Percentiles rank a stretch among this genome's conserved stretches.
phyloP scores from a whole-genome alignment of 2,797 vertebrate species.

The Amblyopsis hoosieri region DNA sequence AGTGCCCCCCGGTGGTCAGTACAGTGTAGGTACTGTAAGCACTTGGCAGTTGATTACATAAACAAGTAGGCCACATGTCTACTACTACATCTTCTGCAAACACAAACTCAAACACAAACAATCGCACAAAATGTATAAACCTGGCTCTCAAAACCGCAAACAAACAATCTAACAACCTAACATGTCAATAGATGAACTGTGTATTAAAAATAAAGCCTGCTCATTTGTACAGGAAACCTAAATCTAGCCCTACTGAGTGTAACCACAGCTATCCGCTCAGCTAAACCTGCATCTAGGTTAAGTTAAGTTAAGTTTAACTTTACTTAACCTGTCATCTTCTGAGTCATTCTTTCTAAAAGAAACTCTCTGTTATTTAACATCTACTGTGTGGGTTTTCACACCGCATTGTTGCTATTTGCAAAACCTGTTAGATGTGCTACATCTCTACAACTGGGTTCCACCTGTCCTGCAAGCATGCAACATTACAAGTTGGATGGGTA shows the following conservation, averaged over 20 bases:
- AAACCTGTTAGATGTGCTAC: neutral
- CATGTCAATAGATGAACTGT: constrained; percentile 35
- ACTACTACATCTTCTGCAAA: neutral
- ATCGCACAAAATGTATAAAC: neutral
- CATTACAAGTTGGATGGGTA: no score
- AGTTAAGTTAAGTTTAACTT: no score
- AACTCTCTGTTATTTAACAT: no score
- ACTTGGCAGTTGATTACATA: no score
- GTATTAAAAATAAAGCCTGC: neutral
- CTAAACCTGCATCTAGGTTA: neutral
- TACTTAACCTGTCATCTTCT: no score
- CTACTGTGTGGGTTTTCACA: no score
- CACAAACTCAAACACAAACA: constrained; percentile 7
- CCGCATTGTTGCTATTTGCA: neutral
- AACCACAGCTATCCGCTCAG: neutral
- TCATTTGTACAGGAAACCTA: constrained; percentile 4
- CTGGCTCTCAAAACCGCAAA: constrained; percentile 22
- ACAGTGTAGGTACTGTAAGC: neutral
- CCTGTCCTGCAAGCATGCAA: no score
- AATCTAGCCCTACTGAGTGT: constrained; percentile 1
- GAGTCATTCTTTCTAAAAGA: no score
- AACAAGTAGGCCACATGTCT: no score
- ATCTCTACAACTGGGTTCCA: no score
- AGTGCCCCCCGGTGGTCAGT: constrained; percentile 57
- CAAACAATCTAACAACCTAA: constrained; percentile 39